Evolutionary conservation across 2,888 invertebrate species (phyloP).

Genomic region (Ophion ellenae): DNA sequence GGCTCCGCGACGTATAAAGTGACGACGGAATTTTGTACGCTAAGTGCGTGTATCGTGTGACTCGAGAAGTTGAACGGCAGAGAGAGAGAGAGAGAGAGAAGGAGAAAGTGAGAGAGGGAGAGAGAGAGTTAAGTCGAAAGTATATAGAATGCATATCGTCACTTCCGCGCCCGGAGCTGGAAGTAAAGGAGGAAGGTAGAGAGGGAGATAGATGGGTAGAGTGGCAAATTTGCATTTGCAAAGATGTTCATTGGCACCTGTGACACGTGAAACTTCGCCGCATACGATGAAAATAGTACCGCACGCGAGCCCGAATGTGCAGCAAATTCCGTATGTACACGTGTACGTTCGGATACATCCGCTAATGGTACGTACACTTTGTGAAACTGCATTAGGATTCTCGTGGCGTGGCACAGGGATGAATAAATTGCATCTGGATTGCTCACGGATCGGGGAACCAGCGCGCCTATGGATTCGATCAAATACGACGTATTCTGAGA

Average conservation of each 20-base stretch:
- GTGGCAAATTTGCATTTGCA: neutral
- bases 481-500: neutral
- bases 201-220: neutral
- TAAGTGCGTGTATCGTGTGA: slow-evolving; percentile 48
- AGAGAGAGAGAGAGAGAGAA: neutral
- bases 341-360: neutral
- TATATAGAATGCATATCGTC: neutral
- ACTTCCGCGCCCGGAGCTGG: neutral
- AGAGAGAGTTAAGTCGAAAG: neutral
- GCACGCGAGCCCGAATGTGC: neutral
- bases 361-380: neutral
- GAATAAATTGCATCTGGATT: neutral
- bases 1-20: slow-evolving; percentile 17
- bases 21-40: slow-evolving; percentile 48
- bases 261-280: slow-evolving; percentile 28
- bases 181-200: neutral
- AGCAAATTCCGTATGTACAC: neutral
- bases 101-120: neutral
- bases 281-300: neutral
- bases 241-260: slow-evolving; percentile 37
- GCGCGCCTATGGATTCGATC: neutral
- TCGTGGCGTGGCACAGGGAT: neutral
- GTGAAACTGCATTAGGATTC: neutral
- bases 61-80: neutral
- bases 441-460: neutral